These are phyloP conservation scores for Corythaeola cristata DNA, from an alignment of 2,113 vertebrate genomes.

Conservation along the genomic window DNA sequence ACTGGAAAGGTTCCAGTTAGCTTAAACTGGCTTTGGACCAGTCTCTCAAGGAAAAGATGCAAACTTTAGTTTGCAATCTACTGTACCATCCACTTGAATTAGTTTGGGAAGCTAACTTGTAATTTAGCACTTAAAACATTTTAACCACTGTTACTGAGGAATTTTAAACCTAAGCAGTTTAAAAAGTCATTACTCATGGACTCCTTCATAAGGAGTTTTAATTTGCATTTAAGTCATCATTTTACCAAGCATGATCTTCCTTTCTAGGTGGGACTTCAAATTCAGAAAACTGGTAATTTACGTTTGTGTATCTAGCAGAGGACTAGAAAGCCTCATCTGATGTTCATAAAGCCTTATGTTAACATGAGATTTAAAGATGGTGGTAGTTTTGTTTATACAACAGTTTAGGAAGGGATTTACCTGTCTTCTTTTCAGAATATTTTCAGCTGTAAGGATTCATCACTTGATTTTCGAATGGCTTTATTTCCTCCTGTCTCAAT, in stretches of 20 bases:
- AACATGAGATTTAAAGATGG: neutral
- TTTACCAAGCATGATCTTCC: neutral
- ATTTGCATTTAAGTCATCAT: neutral
- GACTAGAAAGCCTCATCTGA: neutral
- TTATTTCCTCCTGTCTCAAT: neutral
- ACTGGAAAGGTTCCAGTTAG: neutral
- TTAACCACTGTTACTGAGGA: neutral
- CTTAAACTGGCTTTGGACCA: neutral
- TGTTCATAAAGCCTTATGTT: neutral
- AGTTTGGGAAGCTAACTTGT: conserved; percentile 6
- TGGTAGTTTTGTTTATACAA: neutral
- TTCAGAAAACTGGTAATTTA: neutral
- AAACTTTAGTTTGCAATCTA: conserved; percentile 15
- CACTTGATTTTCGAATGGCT: neutral
- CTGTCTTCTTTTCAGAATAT: neutral
- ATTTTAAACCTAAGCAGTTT: conserved; percentile 24
- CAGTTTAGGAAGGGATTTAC: neutral
- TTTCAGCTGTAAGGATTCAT: neutral
- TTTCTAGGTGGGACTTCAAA: neutral
- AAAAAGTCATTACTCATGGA: neutral
- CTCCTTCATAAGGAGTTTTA: neutral
- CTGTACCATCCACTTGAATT: neutral
- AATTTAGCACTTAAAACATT: conserved; percentile 32
- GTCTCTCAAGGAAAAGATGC: neutral
- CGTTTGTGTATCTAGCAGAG: neutral